A percentile compares a stretch with the other conserved stretches of the same genome.
Conservation (phyloP, 2,888 invertebrate genomes). For the Lamproptera curius region DNA sequence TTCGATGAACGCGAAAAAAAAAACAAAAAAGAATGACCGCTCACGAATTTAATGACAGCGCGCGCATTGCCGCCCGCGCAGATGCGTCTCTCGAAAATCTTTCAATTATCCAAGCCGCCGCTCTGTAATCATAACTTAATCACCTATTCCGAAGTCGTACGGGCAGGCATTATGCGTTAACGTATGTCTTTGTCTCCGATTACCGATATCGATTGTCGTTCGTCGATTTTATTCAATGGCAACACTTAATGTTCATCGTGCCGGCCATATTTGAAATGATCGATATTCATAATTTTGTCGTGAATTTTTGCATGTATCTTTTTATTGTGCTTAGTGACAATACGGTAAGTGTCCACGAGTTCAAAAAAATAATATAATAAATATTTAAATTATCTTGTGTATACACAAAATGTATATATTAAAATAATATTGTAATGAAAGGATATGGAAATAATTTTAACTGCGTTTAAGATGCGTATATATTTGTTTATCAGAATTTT, state of each 20-base stretch:
- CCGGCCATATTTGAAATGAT: constrained; percentile 8
- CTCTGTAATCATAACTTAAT: constrained; percentile 67
- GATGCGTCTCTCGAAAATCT: constrained; percentile 41
- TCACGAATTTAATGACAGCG: constrained; percentile 48
- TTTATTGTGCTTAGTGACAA: too few relatives aligned
- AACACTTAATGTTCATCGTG: constrained; percentile 15
- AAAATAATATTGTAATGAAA: too few relatives aligned
- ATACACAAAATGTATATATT: too few relatives aligned
- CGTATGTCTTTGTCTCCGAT: constrained; percentile 34
- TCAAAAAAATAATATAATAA: too few relatives aligned
- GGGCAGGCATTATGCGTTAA: constrained; percentile 42
- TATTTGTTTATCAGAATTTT: too few relatives aligned
- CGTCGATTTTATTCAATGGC: constrained; percentile 25
- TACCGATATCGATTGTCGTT: constrained; percentile 33
- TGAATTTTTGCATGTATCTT: too few relatives aligned
- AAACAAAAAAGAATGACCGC: constrained; percentile 34
- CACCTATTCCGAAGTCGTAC: constrained; percentile 50
- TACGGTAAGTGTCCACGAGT: too few relatives aligned
- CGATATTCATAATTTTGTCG: too few relatives aligned
- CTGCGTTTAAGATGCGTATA: too few relatives aligned
- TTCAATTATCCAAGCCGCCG: constrained; percentile 52
- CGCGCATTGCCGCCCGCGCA: constrained; percentile 32
- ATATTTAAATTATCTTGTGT: too few relatives aligned
- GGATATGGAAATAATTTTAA: too few relatives aligned
- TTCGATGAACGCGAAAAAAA: constrained; percentile 34